Evolutionary conservation across 37 sponge, comb jelly and placozoan species (phyloP).

Genomic region (Spongilla lacustris): DNA sequence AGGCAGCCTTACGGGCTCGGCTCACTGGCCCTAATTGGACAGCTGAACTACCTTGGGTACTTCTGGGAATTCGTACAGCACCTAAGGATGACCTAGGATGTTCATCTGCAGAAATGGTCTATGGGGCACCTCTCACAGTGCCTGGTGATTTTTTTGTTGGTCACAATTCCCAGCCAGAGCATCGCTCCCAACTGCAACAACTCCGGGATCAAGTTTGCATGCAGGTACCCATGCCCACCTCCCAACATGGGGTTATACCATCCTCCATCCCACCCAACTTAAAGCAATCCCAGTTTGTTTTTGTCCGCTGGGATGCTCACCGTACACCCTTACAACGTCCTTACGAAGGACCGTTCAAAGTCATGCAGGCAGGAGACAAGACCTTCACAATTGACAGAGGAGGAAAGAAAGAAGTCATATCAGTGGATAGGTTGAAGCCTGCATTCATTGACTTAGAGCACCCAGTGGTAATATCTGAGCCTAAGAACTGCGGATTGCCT

Average conservation of each 20-base stretch:
- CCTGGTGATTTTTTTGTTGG: conserved; percentile 19
- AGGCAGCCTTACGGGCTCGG: conserved; percentile 12
- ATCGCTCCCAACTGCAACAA: too few relatives aligned
- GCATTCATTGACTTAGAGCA: conserved; percentile 16
- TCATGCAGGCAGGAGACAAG: conserved; percentile 13
- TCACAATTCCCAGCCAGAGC: too few relatives aligned
- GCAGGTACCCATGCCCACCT: too few relatives aligned
- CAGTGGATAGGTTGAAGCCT: conserved; percentile 44
- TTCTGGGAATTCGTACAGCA: conserved; percentile 29
- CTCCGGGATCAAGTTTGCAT: too few relatives aligned
- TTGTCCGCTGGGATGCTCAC: conserved; percentile 4
- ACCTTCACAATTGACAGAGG: conserved; percentile 31
- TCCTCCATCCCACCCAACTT: too few relatives aligned
- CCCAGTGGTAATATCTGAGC: too few relatives aligned
- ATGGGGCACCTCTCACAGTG: conserved; percentile 27
- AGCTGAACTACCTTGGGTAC: conserved; percentile 36
- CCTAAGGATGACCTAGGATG: conserved; percentile 38
- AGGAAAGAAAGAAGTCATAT: conserved; percentile 8
- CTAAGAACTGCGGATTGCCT: too few relatives aligned
- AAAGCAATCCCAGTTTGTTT: too few relatives aligned
- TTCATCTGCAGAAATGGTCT: conserved; percentile 26
- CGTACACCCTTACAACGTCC: conserved; percentile 38
- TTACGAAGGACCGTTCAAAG: conserved; percentile 51
- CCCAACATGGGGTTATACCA: too few relatives aligned
- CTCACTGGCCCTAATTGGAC: conserved; percentile 36